Conservation (phyloP, 2,888 invertebrate genomes). For the Notodonta ziczac region DNA sequence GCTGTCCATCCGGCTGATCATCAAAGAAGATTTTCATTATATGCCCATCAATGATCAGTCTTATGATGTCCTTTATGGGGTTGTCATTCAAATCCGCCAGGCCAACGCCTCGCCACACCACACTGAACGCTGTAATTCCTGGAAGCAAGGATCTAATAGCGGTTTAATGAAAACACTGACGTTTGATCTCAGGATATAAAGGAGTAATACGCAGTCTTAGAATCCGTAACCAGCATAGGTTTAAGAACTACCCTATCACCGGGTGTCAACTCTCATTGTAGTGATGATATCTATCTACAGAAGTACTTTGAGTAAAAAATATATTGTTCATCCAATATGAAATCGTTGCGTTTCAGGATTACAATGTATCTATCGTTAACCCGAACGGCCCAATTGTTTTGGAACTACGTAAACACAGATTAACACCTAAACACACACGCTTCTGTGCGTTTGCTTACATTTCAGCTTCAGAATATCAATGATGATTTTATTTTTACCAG, state of each 20-base stretch:
- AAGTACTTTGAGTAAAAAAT: conserved; percentile 8
- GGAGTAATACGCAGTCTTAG: too few species aligned
- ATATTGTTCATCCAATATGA: conserved; percentile 3
- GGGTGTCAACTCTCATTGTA: not conserved
- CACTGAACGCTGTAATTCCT: not conserved
- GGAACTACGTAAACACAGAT: conserved; percentile 18
- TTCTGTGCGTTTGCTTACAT: conserved; percentile 29
- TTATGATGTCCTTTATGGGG: conserved; percentile 9
- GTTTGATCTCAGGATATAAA: too few species aligned
- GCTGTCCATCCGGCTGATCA: conserved; percentile 23
- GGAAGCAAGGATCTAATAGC: too few species aligned
- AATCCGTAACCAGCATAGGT: too few species aligned
- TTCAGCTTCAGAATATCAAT: conserved; percentile 45
- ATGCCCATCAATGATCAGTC: conserved; percentile 9
- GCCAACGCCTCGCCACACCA: not conserved
- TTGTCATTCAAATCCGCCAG: not conserved
- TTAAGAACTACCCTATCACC: too few species aligned
- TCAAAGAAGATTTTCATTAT: conserved; percentile 22
- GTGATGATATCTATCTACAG: not conserved
- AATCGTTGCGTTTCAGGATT: conserved; percentile 4
- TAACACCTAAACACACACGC: conserved; percentile 32
- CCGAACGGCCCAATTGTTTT: conserved; percentile 18
- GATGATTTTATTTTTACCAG: conserved; percentile 43
- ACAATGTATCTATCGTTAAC: conserved; percentile 2
- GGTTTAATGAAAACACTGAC: too few species aligned